Evolutionary conservation across 2,888 invertebrate genomes (phyloP).

Genomic region (Latrodectus elegans): DNA sequence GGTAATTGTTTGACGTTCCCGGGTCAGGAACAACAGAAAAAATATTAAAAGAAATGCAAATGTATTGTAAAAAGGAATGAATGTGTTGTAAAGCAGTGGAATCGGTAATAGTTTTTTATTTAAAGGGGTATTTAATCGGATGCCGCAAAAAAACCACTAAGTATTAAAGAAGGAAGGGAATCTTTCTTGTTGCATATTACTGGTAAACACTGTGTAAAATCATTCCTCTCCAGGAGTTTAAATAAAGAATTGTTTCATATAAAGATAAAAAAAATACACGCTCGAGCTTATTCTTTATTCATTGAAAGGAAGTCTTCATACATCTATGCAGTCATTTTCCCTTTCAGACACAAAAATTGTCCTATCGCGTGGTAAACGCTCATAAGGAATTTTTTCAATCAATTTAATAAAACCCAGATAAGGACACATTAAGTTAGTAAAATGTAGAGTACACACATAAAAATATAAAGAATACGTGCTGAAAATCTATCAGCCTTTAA

Average conservation of each 20-base stretch:
- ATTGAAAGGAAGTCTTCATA: constrained; percentile 22
- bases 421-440: too few species aligned
- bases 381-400: constrained; percentile 41
- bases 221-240: constrained; percentile 7
- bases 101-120: constrained; percentile 57
- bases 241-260: constrained; percentile 27
- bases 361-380: constrained; percentile 40
- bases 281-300: constrained; percentile 13
- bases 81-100: constrained; percentile 26
- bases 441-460: too few species aligned
- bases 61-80: background rate
- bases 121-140: constrained; percentile 49
- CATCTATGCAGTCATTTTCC: background rate
- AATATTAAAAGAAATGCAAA: constrained; percentile 4
- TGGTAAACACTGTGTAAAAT: constrained; percentile 18
- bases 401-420: constrained; percentile 44
- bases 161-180: constrained; percentile 47
- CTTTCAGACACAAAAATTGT: constrained; percentile 36
- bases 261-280: background rate
- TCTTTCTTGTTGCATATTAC: constrained; percentile 47
- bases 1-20: constrained; percentile 60
- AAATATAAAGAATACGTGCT: too few species aligned
- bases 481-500: too few species aligned
- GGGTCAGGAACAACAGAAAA: constrained; percentile 19
- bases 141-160: constrained; percentile 51